Percentiles rank a stretch among this genome's conserved stretches.
Evolutionary conservation across 92 coral and sea anemone genomes (phyloP).

Genomic region (Palythoa heliodiscus): DNA sequence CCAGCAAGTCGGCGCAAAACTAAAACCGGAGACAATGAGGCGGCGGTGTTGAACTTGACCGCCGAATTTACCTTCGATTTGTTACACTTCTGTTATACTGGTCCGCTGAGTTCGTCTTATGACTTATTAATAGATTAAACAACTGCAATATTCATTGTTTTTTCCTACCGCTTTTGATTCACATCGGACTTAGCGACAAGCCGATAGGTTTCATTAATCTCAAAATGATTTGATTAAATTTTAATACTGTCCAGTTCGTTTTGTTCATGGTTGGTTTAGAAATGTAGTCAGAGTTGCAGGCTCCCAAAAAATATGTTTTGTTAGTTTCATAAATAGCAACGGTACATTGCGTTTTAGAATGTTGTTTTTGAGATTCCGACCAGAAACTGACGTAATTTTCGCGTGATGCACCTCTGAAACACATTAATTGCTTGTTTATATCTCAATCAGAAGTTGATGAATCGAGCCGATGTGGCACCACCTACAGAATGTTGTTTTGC

Average conservation of each 20-base stretch:
- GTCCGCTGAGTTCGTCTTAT: background rate
- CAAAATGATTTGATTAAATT: background rate
- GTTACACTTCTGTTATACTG: background rate
- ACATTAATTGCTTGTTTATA: background rate
- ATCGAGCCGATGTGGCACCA: too few species aligned
- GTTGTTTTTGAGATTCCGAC: background rate
- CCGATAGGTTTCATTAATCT: background rate
- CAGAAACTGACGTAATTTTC: background rate
- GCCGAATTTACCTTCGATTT: background rate
- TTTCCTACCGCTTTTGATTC: background rate
- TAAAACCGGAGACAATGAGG: background rate
- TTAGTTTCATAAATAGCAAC: background rate
- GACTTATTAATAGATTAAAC: constrained; percentile 4
- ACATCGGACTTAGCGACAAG: background rate
- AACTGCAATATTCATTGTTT: constrained; percentile 6
- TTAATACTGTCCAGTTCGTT: background rate
- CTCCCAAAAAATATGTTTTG: background rate
- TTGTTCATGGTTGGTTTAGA: background rate
- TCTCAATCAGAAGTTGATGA: background rate
- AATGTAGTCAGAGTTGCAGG: background rate
- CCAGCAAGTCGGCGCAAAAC: constrained; percentile 1
- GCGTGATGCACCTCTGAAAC: background rate
- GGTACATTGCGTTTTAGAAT: background rate
- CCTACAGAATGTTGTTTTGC: too few species aligned
- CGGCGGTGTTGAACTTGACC: constrained; percentile 7